Base-by-base conservation (phyloP, 2,797 vertebrate genomes). In the Chelon labrosus region DNA sequence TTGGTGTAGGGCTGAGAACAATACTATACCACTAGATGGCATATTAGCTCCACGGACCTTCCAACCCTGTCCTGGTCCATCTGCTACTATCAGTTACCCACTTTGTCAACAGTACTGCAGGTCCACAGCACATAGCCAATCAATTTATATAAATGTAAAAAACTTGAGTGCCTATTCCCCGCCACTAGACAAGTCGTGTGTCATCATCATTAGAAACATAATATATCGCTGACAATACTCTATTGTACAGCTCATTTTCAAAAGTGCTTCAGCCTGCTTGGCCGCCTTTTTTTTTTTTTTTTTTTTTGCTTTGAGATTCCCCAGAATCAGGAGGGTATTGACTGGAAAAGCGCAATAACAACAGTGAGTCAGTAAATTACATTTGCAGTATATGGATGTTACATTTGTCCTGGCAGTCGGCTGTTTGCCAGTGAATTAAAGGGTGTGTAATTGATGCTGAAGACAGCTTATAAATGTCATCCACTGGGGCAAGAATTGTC, bases 11-110 rank as follows among this genome's bases (percentile, higher is more conserved):
- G 14, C 13, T 20, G 27, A n/a, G 31, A 16, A 6, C 5, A 13
- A 4, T 56, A 2, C 44, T 64, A 19, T 5, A 16, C 87, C 93
- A 91, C 88, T 88, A 92, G 93, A 73, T 91, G 93, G 89, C 75
- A 50, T 1, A 7, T 35, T 61, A 56, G 59, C 25, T 70, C 85
- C 83, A 91, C 60, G 25, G 17, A 81, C 44, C 19, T 14, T 6
- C 50, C 35, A 13, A 19, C 12, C 12, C 1, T 17, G 19, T 11
- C 22, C 19, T 10, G 11, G 3, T 25, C 75, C 65, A 76, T 83
- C 85, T 72, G 63, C 73, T 47, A 0, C 49, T 3, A 77, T 83
- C 74, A 72, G 14, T 82, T 73, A 76, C 52, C 63, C 67, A 73
- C 70, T 88, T 85, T 83, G 82, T 91, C 83, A 87, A 38, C 85